Base-by-base conservation (phyloP, 2,888 invertebrate genomes). In the Xylota segnis region DNA sequence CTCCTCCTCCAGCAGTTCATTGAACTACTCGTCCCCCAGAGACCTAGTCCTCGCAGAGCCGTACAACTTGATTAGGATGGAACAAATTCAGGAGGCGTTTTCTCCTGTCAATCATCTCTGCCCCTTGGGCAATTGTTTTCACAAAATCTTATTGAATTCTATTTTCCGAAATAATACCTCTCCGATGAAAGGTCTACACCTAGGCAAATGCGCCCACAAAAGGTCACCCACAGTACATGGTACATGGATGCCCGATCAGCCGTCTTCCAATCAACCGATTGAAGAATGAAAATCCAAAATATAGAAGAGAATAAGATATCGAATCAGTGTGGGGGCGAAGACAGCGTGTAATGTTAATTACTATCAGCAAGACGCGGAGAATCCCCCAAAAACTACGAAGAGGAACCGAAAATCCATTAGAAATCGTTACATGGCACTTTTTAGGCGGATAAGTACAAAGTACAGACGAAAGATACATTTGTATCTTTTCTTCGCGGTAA, bases 341-440 rank as follows among this genome's bases (percentile, higher is more conserved):
- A 78, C 78, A 70, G 56, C 63, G 50, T 78, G 83, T 59, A 84
- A 79, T 70, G 83, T 79, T 84, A 79, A 84, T 84, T 84, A 84
- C 74, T 71, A 65, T 63, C 83, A 54, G 74, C 68, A 65, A 63
- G 70, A 54, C 4, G 43, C 70, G 32, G 23, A 56, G 59, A 66
- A 65, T 59, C 65, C 23, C 47, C 40, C 14, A 34, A 79, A 56
- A 54, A 6, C 16, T 12, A 43, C 23, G 23, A 40, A 70, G 37
- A 63, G 40, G 4, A 40, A 66, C 34, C 18, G 23, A 58, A 68
- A 65, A 58, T 27, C 70, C 52, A 84, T 84, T 79, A 84, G 58
- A 84, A 75, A 75, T 58, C 79, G 63, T 84, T 84, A 84, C 70
- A 14, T 29, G 45, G 83, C 83, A 71, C 34, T 58, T 63, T 63